phyloP scores from a whole-genome alignment of 92 coral and sea anemone species.

The Paragorgia papillata region DNA sequence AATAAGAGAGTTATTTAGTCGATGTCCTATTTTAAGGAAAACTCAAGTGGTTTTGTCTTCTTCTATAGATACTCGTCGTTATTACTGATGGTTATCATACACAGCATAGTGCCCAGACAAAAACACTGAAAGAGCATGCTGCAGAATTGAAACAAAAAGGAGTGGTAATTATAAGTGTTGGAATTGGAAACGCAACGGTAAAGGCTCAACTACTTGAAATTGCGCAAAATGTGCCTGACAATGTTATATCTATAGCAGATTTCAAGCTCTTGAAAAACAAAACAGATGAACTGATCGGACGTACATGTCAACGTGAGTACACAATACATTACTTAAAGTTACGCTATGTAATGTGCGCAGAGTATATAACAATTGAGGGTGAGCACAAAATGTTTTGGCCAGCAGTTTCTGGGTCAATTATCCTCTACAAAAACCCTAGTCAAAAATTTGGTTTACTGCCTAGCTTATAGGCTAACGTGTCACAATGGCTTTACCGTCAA shows the following conservation, averaged over 20 bases:
- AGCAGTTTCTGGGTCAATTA: no score
- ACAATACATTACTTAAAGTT: not conserved
- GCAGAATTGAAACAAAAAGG: conserved; percentile 21
- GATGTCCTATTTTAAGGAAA: not conserved
- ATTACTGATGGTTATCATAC: conserved; percentile 33
- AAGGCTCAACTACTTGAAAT: not conserved
- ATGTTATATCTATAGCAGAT: conserved; percentile 9
- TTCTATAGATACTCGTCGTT: conserved; percentile 25
- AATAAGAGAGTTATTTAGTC: no score
- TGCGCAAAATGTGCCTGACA: conserved; percentile 5
- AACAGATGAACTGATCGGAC: conserved; percentile 20
- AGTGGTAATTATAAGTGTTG: conserved; percentile 27
- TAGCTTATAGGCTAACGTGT: no score
- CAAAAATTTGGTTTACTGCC: no score
- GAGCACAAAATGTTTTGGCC: no score
- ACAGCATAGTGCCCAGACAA: not conserved
- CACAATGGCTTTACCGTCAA: no score
- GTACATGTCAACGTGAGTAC: conserved; percentile 31
- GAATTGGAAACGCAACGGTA: not conserved
- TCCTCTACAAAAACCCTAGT: no score
- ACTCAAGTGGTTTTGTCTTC: not conserved
- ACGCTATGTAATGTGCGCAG: not conserved
- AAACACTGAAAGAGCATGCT: conserved; percentile 2
- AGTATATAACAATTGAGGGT: no score
- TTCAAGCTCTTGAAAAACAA: conserved; percentile 11